Base-by-base conservation (phyloP, 2,888 invertebrate genomes). In the Caenorhabditis panamensis region DNA sequence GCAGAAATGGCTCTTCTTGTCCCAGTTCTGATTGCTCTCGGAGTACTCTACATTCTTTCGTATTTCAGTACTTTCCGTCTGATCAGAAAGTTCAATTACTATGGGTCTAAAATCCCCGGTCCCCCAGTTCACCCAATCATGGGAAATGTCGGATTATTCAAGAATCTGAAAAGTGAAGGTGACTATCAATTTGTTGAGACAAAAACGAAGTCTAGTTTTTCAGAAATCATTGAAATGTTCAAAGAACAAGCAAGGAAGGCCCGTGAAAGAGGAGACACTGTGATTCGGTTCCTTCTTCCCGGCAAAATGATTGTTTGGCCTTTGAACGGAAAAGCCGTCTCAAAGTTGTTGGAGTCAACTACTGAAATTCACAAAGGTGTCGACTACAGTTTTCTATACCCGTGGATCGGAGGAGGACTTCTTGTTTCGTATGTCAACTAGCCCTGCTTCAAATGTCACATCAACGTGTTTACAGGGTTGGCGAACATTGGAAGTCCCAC, bases 401-500 rank as follows among this genome's bases (percentile, higher is more conserved):
- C 66, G 13, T 66, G 66, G 66, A 16, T 66, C 28, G 66, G 66
- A 5, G 26, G 26, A 0, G 37, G 66, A 18, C 24, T 66, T 18
- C 44, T 64, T 13, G 36, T 36, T 37, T 26, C 31, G 28, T 49
- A 31, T 26, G 51, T 16, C n/a, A n/a, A n/a, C n/a, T n/a, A n/a
- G n/a, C n/a, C n/a, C n/a, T n/a, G n/a, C n/a, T n/a, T n/a, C n/a
- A n/a, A n/a, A n/a, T n/a, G n/a, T n/a, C n/a, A n/a, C n/a, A n/a
- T n/a, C n/a, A n/a, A n/a, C 47, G 18, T 3, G 1, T 49, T 49
- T 49, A 5, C 26, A 54, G 54, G 8, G 24, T 37, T 22, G 49
- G 47, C 0, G 68, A 68, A 11, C 28, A 92, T 86, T 93, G 93
- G 93, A 90, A 89, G 26, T 75, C 82, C 0, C 87, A 92, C 47